A percentile compares a stretch with the other conserved stretches of the same genome.
phyloP scores from a whole-genome alignment of 2,797 vertebrate species.

The Pelodytes ibericus region DNA sequence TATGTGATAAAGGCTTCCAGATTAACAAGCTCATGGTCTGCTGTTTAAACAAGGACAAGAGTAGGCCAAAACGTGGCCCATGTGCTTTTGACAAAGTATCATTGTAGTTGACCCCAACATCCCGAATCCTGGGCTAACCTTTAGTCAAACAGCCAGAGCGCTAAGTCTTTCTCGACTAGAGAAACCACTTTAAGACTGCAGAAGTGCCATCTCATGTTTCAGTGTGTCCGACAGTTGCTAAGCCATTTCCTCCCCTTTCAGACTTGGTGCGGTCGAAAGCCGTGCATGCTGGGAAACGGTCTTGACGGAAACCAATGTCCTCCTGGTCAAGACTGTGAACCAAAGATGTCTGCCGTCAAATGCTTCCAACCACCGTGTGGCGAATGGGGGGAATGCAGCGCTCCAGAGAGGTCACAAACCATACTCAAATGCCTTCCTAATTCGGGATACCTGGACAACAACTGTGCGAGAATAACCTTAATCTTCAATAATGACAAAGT shows the following conservation, averaged over 20 bases:
- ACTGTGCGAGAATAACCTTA: constrained; percentile 89
- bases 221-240: no score
- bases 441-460: constrained; percentile 81
- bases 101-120: no score
- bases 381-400: constrained; percentile 86
- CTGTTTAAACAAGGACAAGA: no score
- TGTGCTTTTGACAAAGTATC: no score
- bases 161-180: no score
- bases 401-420: constrained; percentile 69
- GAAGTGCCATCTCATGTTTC: no score
- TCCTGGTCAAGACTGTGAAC: constrained; percentile 78
- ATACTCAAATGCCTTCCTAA: constrained; percentile 83
- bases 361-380: constrained; percentile 88
- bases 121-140: no score
- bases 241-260: constrained; percentile 59
- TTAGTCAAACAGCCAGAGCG: no score
- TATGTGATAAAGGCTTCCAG: no score
- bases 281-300: constrained; percentile 77
- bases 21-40: no score
- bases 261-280: constrained; percentile 86
- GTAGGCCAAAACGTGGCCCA: no score
- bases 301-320: constrained; percentile 73
- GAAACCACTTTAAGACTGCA: no score
- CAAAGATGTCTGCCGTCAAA: constrained; percentile 76
- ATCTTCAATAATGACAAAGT: constrained; percentile 85